Conservation (phyloP, 2,113 vertebrate species). For the Rattus rattus region DNA sequence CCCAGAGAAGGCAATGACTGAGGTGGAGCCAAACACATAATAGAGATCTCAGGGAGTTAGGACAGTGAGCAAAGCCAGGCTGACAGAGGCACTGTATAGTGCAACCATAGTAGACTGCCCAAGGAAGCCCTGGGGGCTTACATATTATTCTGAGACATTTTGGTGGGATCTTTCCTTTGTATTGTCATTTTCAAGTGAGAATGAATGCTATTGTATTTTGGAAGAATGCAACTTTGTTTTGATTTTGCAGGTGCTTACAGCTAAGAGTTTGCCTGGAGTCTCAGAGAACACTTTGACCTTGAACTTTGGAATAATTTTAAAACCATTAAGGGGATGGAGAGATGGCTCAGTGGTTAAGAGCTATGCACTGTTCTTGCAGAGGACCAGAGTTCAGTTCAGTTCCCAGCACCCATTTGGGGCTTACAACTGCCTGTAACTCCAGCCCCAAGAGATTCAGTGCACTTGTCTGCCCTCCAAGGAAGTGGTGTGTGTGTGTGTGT, state of each 20-base stretch:
- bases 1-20: not conserved
- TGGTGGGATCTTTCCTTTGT: not conserved
- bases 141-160: not conserved
- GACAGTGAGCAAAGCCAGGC: not conserved
- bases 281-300: not conserved
- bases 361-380: not conserved
- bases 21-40: not conserved
- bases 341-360: not conserved
- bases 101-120: not conserved
- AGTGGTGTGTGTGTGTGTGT: no score
- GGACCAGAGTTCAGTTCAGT: not conserved
- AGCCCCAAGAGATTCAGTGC: not conserved
- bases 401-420: not conserved
- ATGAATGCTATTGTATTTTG: not conserved
- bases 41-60: not conserved
- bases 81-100: not conserved
- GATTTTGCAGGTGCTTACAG: not conserved
- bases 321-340: not conserved
- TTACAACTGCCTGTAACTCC: not conserved
- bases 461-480: not conserved
- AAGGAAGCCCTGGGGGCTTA: not conserved
- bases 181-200: not conserved
- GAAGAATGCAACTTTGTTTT: not conserved
- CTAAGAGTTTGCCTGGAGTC: not conserved
- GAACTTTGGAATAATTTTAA: not conserved